Base-by-base conservation (phyloP, 2,888 invertebrate genomes). In the Drosophila pseudotalamancana region DNA sequence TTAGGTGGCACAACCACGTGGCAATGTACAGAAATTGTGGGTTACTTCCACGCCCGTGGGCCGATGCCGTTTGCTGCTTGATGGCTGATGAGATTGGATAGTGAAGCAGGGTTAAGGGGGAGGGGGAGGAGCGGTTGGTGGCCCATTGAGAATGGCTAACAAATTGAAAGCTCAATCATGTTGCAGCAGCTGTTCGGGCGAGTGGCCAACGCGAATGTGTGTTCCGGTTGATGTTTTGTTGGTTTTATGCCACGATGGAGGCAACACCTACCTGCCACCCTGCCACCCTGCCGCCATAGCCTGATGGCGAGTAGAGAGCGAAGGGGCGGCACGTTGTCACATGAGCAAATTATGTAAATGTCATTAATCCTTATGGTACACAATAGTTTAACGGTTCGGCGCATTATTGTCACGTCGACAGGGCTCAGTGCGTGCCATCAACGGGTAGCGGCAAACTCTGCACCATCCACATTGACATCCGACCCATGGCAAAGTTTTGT, bases 131-230 rank as follows among this genome's bases (percentile, higher is more conserved):
- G 11, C 27, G 8, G 3, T 29, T 16, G 21, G 21, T 1, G 9
- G 25, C 16, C 49, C 27, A 37, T 43, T 46, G 54, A 46, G 62
- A 65, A 63, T 78, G 79, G 65, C 51, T 54, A 59, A 67, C 87
- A 84, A 88, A 88, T 88, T 87, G 84, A 87, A 81, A 87, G 84
- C 88, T 88, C 87, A 84, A 88, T 88, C 88, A 81, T 87, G 87
- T 77, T 71, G 71, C 85, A 86, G 81, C 88, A 86, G 88, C 81
- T 88, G 88, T 64, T 83, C 74, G 77, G 79, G 83, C 80, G 63
- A 74, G 77, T 72, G 77, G 77, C 80, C 60, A 82, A 76, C 56
- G 50, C 59, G 31, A 12, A n/a, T 56, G 62, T 66, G 42, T 85
- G 60, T 57, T 53, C 65, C 46, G 53, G 34, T 51, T 73, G 59